Conservation (phyloP, 1,140 invertebrate species). For the Leptopilina boulardi region DNA sequence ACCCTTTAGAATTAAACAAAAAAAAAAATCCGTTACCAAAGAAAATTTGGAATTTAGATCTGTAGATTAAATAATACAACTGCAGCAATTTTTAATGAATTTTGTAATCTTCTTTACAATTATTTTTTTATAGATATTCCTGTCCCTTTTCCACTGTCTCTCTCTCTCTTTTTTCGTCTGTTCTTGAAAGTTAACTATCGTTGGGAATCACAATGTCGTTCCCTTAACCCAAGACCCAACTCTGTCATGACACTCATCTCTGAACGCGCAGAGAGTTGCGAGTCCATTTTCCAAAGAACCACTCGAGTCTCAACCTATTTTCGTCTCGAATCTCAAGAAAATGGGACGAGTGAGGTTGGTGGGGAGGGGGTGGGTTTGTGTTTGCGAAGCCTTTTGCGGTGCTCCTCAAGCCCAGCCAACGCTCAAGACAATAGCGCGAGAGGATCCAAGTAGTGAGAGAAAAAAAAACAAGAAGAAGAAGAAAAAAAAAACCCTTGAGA, state of each 20-base stretch:
- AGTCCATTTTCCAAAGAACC: conserved; percentile 6
- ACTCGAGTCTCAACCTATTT: conserved; percentile 30
- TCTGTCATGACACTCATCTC: conserved; percentile 3
- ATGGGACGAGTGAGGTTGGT: conserved; percentile 14
- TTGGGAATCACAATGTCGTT: neutral
- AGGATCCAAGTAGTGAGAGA: conserved; percentile 38
- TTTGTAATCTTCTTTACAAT: neutral
- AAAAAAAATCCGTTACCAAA: no score
- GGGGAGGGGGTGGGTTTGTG: conserved; percentile 32
- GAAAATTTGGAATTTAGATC: no score
- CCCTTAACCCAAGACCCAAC: conserved; percentile 6
- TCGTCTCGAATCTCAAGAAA: conserved; percentile 23
- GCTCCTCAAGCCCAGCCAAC: neutral
- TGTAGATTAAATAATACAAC: no score
- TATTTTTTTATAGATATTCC: no score
- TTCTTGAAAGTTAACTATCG: neutral
- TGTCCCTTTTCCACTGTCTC: no score
- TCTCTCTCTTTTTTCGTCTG: neutral
- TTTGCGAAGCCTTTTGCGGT: conserved; percentile 35
- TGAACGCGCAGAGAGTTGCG: neutral
- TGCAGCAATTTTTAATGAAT: no score
- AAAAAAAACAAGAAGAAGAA: no score
- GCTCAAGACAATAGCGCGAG: conserved; percentile 43
- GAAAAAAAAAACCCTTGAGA: conserved; percentile 35
- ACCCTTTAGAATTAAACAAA: no score